phyloP scores from a whole-genome alignment of 2,113 vertebrate species.

The Clupea harengus region DNA sequence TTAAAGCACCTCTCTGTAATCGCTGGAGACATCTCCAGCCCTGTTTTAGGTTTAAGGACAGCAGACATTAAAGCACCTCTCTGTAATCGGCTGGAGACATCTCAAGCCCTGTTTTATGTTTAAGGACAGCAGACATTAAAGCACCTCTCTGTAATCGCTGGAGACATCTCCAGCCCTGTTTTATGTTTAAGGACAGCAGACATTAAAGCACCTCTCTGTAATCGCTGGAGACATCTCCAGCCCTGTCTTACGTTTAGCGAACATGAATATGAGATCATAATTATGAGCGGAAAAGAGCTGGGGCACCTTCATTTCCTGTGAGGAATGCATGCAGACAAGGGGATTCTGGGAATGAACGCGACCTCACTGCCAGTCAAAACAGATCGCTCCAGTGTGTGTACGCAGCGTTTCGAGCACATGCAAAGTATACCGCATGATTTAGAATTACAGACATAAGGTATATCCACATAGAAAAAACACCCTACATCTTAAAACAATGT shows the following conservation, averaged over 20 bases:
- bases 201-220: not conserved
- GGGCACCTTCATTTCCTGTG: not conserved
- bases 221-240: not conserved
- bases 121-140: not conserved
- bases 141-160: not conserved
- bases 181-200: not conserved
- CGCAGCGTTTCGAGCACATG: not conserved
- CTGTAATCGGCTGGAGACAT: not conserved
- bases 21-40: not conserved
- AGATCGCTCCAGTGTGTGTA: not conserved
- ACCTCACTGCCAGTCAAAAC: not conserved
- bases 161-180: not conserved
- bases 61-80: not conserved
- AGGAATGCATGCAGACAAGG: not conserved
- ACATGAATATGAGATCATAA: not conserved
- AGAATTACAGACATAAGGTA: not conserved
- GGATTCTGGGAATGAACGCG: not conserved
- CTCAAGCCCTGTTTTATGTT: not conserved
- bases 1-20: not conserved
- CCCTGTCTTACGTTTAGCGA: not conserved
- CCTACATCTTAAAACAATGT: not conserved
- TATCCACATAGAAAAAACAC: not conserved
- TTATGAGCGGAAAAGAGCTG: not conserved
- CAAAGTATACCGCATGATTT: not conserved
- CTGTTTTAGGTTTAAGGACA: not conserved